A percentile compares a stretch with the other conserved stretches of the same genome.
Evolutionary conservation across 1,140 invertebrate genomes (phyloP).

Genomic region (Trinorchestia longiramus): DNA sequence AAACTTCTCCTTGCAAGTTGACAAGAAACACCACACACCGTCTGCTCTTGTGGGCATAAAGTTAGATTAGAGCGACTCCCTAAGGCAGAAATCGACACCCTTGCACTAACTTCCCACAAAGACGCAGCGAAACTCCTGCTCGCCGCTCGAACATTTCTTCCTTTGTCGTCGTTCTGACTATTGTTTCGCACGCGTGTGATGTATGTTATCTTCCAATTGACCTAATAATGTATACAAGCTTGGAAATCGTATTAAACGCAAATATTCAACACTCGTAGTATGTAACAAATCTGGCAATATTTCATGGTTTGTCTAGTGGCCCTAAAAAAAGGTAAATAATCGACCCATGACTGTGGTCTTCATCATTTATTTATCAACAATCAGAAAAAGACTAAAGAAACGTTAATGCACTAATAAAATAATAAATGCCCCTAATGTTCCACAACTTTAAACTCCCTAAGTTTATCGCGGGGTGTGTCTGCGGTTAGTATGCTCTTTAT

Average conservation of each 20-base stretch:
- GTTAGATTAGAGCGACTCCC: constrained; percentile 19
- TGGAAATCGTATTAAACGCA: not conserved
- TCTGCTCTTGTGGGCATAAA: not conserved
- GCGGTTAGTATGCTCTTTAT: too few relatives aligned
- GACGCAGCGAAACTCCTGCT: not conserved
- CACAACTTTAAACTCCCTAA: too few relatives aligned
- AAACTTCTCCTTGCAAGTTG: not conserved
- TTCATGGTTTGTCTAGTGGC: not conserved
- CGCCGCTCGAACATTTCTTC: not conserved
- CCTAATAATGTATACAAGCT: not conserved
- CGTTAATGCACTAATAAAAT: too few relatives aligned
- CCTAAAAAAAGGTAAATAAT: not conserved
- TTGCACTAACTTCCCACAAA: not conserved
- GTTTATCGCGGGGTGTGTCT: too few relatives aligned
- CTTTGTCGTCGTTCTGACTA: not conserved
- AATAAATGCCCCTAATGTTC: too few relatives aligned
- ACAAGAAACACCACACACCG: not conserved
- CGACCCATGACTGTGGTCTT: not conserved
- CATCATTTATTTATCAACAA: too few relatives aligned
- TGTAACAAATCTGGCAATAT: not conserved
- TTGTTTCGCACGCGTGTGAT: not conserved
- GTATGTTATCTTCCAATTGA: not conserved
- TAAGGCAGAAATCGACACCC: not conserved
- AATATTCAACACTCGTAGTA: not conserved
- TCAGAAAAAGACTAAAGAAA: too few relatives aligned